Evolutionary conservation across 37 sponge, comb jelly and placozoan genomes (phyloP), one percentile per base, ranked within the genome.

Genomic region (Ephydatia muelleri): DNA sequence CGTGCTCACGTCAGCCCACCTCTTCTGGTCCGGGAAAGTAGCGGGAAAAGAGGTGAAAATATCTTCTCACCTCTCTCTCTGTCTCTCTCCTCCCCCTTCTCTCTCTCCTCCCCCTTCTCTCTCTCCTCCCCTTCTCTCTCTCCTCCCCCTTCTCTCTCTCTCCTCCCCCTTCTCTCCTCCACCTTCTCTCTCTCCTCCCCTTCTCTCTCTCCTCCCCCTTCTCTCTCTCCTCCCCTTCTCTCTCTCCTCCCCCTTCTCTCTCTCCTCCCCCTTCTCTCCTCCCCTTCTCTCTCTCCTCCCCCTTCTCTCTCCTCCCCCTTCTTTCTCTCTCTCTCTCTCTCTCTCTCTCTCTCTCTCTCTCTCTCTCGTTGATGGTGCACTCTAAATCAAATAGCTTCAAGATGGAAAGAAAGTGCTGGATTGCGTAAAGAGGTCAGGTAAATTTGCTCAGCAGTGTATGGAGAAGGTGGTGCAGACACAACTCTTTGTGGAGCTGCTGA

Each of bases 371-470:
- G n/a, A n/a, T n/a, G n/a, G n/a, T n/a, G n/a, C n/a, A n/a, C n/a
- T n/a, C n/a, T n/a, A n/a, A n/a, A n/a, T n/a, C n/a, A n/a, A n/a
- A n/a, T 57, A 57, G 95, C 89, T 75, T 72, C 84, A 49, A 36
- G 94, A 98, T 31, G 85, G 87, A 11, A 97, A 97, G 82, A 70
- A 96, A 32, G 99, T 99, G 31, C 40, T 89, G 78, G 99, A 99
- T 82, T 96, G 99, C 72, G 82, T 99, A 64, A 97, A 95, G 94
- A 99, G 95, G 84, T 77, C 92, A 4, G 90, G 91, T 13, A 92
- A 95, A 40, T 95, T 99, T 38, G 93, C 97, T 57, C 89, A 83
- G 72, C 99, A 99, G 88, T 99, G 99, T 79, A 99, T 99, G 99
- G 99, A 99, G 37, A 76, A 81, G 33, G 67, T 86, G 3, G 99